phyloP scores from a whole-genome alignment of 2,888 invertebrate species.

The Drymonia ruficornis region DNA sequence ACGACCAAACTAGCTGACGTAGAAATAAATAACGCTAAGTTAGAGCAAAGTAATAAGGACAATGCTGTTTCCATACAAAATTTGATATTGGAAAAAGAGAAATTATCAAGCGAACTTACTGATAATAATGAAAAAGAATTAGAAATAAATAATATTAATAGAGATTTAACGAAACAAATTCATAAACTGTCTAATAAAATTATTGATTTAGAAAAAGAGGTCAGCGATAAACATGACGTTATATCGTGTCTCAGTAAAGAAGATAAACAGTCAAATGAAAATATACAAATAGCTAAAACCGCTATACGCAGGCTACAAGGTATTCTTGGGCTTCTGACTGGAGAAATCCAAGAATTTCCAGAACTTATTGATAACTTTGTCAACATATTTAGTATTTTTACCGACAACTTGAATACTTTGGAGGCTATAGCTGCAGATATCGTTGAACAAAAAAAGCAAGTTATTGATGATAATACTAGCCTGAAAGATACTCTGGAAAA shows the following conservation, averaged over 20 bases:
- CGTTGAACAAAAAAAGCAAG: constrained; percentile 45
- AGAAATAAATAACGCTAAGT: not conserved
- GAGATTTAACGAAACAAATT: constrained; percentile 39
- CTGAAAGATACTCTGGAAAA: constrained; percentile 34
- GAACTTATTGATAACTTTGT: constrained; percentile 50
- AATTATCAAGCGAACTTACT: constrained; percentile 30
- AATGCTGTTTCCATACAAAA: constrained; percentile 29
- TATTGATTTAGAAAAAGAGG: constrained; percentile 40
- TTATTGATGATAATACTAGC: constrained; percentile 22
- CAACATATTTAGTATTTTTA: constrained; percentile 44
- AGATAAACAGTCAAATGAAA: constrained; percentile 40
- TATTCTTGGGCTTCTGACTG: constrained; percentile 49
- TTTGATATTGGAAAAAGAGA: constrained; percentile 45
- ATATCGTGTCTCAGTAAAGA: constrained; percentile 45
- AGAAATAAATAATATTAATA: constrained; percentile 36
- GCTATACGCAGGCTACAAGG: constrained; percentile 45
- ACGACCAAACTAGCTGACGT: constrained; percentile 35
- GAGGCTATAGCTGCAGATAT: constrained; percentile 44
- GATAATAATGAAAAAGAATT: constrained; percentile 31
- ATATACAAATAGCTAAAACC: constrained; percentile 47
- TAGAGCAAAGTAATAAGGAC: constrained; percentile 41
- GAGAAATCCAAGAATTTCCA: constrained; percentile 50
- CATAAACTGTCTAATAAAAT: constrained; percentile 40
- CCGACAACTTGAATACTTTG: constrained; percentile 48
- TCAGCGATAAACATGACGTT: constrained; percentile 44